Conservation (phyloP, 2,888 invertebrate genomes). For the Heliconius cydno region DNA sequence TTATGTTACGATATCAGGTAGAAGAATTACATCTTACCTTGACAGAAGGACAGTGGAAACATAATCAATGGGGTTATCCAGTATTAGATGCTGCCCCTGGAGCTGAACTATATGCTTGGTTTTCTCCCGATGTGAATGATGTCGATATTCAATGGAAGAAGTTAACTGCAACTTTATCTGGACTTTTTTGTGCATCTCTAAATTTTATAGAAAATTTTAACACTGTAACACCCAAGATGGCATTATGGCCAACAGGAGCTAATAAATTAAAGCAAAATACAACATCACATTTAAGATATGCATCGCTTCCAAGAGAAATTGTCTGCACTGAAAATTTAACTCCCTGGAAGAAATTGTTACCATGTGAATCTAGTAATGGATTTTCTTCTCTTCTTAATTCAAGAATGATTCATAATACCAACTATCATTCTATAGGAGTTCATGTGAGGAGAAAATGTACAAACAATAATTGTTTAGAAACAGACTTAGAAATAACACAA, state of each 20-base stretch:
- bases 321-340: conserved; percentile 99
- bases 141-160: conserved; percentile 94
- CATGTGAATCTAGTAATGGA: conserved; percentile 96
- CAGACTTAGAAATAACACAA: conserved; percentile 91
- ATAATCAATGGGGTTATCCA: conserved; percentile 97
- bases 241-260: conserved; percentile 90
- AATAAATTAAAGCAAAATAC: conserved; percentile 74
- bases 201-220: conserved; percentile 95
- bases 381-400: conserved; percentile 94
- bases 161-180: conserved; percentile 95
- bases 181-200: conserved; percentile 97
- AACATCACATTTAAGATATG: conserved; percentile 87
- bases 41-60: conserved; percentile 97
- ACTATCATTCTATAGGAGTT: conserved; percentile 95
- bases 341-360: conserved; percentile 98
- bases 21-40: conserved; percentile 95
- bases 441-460: conserved; percentile 92
- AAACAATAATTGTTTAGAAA: conserved; percentile 82
- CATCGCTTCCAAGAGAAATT: conserved; percentile 96
- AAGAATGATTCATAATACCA: conserved; percentile 94
- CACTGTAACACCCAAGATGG: conserved; percentile 92
- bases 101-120: conserved; percentile 97
- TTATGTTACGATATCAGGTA: conserved; percentile 91
- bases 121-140: conserved; percentile 86
- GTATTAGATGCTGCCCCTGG: conserved; percentile 95